A percentile compares a stretch with the other conserved stretches of the same genome.
phyloP scores from a whole-genome alignment of 2,888 invertebrate species.

The Philonicus albiceps region DNA sequence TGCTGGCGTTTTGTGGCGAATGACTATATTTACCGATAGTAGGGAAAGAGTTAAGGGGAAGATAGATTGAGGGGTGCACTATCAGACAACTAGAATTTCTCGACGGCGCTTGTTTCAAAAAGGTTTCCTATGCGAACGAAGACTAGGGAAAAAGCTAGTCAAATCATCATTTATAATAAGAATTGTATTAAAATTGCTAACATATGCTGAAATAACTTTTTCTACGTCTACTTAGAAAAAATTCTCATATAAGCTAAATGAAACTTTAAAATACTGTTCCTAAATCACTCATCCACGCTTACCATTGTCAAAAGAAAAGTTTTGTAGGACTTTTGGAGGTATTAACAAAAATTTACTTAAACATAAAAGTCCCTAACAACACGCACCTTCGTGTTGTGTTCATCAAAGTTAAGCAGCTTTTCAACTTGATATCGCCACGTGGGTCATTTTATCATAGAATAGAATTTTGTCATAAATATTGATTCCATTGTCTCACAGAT shows the following conservation, averaged over 20 bases:
- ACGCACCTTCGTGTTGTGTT: not conserved
- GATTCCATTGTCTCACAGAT: slow-evolving; percentile 35
- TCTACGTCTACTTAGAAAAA: too few relatives aligned
- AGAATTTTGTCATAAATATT: slow-evolving; percentile 32
- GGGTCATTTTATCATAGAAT: not conserved
- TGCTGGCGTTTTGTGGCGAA: too few relatives aligned
- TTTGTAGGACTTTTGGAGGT: not conserved
- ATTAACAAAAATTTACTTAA: not conserved
- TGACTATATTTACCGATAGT: too few relatives aligned
- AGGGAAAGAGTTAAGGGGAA: too few relatives aligned
- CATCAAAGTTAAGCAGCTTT: not conserved
- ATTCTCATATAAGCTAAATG: not conserved
- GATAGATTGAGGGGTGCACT: too few relatives aligned
- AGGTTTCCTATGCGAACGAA: too few relatives aligned
- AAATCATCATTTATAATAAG: too few relatives aligned
- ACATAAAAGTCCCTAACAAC: not conserved
- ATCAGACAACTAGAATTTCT: too few relatives aligned
- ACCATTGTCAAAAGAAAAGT: not conserved
- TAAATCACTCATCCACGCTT: not conserved
- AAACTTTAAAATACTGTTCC: not conserved
- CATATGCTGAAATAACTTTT: too few relatives aligned
- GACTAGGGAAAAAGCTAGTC: too few relatives aligned
- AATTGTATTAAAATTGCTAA: too few relatives aligned
- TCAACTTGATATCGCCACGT: not conserved
- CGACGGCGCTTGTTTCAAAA: too few relatives aligned